Base-by-base conservation (phyloP, 1,140 invertebrate genomes). In the Eupristina koningsbergeri region DNA sequence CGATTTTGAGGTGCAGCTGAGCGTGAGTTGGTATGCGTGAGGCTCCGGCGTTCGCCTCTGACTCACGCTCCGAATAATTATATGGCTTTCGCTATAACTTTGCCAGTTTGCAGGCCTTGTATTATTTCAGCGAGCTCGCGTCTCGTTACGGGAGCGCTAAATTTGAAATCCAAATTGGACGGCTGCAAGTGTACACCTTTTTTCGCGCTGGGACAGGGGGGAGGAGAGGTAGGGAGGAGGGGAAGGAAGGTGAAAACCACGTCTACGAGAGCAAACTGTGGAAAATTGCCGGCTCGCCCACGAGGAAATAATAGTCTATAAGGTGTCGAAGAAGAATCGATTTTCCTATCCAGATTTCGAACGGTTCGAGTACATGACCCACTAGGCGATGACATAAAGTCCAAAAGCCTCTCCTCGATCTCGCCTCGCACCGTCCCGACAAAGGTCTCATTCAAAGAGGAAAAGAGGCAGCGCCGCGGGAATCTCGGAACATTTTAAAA, bases 1-100 rank as follows among this genome's bases (percentile, higher is more conserved):
- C 91, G 91, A 92, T 92, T 92, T 92, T 90, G 88, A 89, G 89
- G 86, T 89, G 91, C 90, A 90, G 89, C 89, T 89, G 86, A 87
- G 86, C 85, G 88, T 87, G 67, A 86, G 83, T 39, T 47, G 75
- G 61, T 50, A 84, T 87, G 85, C 78, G 86, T 86, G 84, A 85
- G 84, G 53, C n/a, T n/a, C 26, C n/a, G 34, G 1, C 0, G n/a
- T 84, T 81, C 83, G 86, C 84, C 22, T 80, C 77, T 87, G 85
- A 84, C 82, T 88, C 87, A 87, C 85, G 45, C 39, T 22, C 19
- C 50, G 36, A 81, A 81, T 81, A 81, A 74, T 81, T 81, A 50
- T 22, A 47, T 26, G 50, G 61, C 58, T 76, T 58, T 63, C 0
- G 69, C 61, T 39, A 31, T 31, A 67, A 73, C 63, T 71, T 81